A percentile compares a stretch with the other conserved stretches of the same genome.
These are phyloP conservation scores for Perizoma flavofasciatum DNA, from an alignment of 2,888 invertebrate species.

Conservation along the genomic window DNA sequence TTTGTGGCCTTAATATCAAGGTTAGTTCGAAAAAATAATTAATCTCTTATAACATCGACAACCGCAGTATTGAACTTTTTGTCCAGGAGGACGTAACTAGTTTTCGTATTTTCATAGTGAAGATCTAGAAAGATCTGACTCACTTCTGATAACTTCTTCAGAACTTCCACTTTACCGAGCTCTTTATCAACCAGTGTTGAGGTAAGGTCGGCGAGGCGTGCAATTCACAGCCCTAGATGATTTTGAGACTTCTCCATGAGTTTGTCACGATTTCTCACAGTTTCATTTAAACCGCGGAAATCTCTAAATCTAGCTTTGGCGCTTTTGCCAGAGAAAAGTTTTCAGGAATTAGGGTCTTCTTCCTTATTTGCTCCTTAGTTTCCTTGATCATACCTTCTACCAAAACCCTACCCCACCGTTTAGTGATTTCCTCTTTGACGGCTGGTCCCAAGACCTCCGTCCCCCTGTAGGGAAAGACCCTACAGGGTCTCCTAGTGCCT, in stretches of 20 bases:
- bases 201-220: slow-evolving; percentile 7
- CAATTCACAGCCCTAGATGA: slow-evolving; percentile 10
- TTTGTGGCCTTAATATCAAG: no score
- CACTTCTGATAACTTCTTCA: slow-evolving; percentile 3
- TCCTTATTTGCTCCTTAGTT: neutral
- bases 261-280: slow-evolving; percentile 11
- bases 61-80: slow-evolving; percentile 4
- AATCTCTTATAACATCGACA: neutral
- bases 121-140: no score
- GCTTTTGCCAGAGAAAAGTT: slow-evolving; percentile 5
- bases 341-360: slow-evolving; percentile 6
- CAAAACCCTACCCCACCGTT: slow-evolving; percentile 14
- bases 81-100: neutral
- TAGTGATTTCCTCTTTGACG: slow-evolving; percentile 4
- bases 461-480: no score
- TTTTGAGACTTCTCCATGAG: slow-evolving; percentile 10
- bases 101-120: no score
- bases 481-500: no score
- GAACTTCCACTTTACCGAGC: slow-evolving; percentile 3
- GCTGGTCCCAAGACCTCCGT: no score
- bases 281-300: slow-evolving; percentile 7
- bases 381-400: no score
- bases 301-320: slow-evolving; percentile 8
- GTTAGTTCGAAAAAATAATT: no score
- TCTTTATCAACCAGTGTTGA: neutral